Conservation (phyloP, 2,888 invertebrate species). For the Glyphotaelius pellucidus region DNA sequence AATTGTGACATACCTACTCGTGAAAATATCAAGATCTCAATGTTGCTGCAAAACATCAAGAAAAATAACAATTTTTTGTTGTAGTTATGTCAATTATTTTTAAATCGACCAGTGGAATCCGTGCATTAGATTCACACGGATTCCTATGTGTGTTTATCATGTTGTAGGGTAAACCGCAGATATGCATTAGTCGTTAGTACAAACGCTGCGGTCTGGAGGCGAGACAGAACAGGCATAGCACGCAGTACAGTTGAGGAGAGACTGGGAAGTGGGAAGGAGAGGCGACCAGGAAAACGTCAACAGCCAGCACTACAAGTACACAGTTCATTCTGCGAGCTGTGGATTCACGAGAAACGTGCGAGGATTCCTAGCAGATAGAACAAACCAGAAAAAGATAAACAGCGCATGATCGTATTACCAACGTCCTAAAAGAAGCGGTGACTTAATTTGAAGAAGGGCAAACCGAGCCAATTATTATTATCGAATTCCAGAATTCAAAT, state of each 20-base stretch:
- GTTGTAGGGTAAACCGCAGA: slow-evolving; percentile 52
- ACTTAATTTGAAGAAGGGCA: slow-evolving; percentile 1
- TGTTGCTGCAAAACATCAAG: background rate
- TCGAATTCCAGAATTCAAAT: background rate
- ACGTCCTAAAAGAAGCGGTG: background rate
- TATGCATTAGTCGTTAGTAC: slow-evolving; percentile 21
- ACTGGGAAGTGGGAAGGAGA: background rate
- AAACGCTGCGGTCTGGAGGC: slow-evolving; percentile 38
- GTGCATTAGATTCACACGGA: slow-evolving; percentile 34
- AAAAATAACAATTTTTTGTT: background rate
- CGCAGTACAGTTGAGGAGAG: background rate
- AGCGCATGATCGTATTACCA: background rate
- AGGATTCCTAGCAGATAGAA: background rate
- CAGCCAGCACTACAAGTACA: background rate
- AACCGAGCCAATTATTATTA: background rate
- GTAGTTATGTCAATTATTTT: background rate
- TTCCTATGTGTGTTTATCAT: slow-evolving; percentile 36
- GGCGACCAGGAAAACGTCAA: background rate
- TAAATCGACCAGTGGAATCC: background rate
- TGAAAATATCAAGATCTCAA: too few species aligned
- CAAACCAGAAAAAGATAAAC: slow-evolving; percentile 24
- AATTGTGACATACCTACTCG: too few species aligned
- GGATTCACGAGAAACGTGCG: background rate
- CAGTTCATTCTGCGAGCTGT: background rate
- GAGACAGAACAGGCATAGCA: background rate